Conservation (phyloP, 2,888 invertebrate species). For the Creontiades dilutus region DNA sequence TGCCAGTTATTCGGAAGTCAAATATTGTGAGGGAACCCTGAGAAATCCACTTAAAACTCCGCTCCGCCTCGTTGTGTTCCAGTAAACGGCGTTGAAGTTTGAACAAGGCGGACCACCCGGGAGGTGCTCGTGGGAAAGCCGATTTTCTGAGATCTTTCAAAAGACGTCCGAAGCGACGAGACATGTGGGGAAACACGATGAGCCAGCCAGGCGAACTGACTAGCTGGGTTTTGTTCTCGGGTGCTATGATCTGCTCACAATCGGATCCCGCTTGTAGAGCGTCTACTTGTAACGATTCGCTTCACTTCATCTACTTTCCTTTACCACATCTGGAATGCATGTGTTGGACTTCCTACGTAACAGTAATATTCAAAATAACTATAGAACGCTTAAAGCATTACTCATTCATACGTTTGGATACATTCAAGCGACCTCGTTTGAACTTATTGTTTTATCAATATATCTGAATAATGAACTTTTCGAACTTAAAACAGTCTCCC, state of each 20-base stretch:
- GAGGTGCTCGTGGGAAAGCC: conserved; percentile 36
- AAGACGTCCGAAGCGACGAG: neutral
- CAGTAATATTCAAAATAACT: too few relatives aligned
- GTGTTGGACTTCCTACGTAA: too few relatives aligned
- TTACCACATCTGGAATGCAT: neutral
- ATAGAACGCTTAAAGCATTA: too few relatives aligned
- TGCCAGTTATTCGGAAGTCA: neutral
- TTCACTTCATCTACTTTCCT: neutral
- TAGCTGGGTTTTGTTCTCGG: neutral
- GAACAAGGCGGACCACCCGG: conserved; percentile 17
- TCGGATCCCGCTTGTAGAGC: neutral
- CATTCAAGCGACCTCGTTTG: too few relatives aligned
- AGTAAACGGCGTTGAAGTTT: conserved; percentile 34
- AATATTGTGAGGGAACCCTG: conserved; percentile 13
- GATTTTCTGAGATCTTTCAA: neutral
- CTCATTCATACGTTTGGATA: too few relatives aligned
- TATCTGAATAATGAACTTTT: too few relatives aligned
- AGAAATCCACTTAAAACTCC: conserved; percentile 23
- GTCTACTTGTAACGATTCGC: neutral
- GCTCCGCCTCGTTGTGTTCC: neutral
- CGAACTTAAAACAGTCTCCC: too few relatives aligned
- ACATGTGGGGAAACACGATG: neutral
- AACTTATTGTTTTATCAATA: too few relatives aligned
- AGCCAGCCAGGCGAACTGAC: neutral
- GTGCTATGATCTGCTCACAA: conserved; percentile 9